Percentiles rank a stretch among this genome's conserved stretches.
Conservation (phyloP, 2,797 vertebrate species). For the Limosa lapponica region DNA sequence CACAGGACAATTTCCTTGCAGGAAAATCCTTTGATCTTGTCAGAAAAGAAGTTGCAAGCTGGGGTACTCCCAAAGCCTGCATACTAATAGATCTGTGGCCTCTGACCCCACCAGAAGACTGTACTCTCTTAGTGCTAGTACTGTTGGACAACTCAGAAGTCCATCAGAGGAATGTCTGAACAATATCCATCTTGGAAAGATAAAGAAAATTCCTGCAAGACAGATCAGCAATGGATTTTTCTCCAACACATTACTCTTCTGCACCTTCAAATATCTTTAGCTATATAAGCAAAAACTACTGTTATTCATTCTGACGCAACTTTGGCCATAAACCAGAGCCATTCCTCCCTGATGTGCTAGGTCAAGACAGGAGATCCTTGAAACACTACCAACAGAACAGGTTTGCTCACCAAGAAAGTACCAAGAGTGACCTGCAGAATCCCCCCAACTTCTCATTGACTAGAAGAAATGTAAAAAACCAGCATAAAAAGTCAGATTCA, state of each 20-base stretch:
- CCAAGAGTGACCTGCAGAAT: neutral
- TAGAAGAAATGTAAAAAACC: neutral
- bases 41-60: neutral
- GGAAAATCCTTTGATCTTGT: conserved; percentile 16
- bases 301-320: neutral
- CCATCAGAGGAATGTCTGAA: neutral
- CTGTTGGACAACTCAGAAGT: neutral
- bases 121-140: neutral
- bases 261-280: neutral
- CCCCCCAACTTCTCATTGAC: neutral
- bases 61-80: neutral
- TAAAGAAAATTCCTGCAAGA: neutral
- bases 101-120: neutral
- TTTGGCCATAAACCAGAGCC: neutral
- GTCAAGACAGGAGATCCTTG: neutral
- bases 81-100: neutral
- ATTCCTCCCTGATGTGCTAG: neutral
- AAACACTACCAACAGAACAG: neutral
- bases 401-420: neutral
- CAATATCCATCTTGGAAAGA: neutral
- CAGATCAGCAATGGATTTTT: neutral
- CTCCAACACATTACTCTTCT: neutral
- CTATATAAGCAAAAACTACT: neutral
- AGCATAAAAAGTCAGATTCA: neutral
- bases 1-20: neutral